These are phyloP conservation scores for Larimichthys crocea DNA, from an alignment of 2,113 vertebrate species.

Conservation along the genomic window DNA sequence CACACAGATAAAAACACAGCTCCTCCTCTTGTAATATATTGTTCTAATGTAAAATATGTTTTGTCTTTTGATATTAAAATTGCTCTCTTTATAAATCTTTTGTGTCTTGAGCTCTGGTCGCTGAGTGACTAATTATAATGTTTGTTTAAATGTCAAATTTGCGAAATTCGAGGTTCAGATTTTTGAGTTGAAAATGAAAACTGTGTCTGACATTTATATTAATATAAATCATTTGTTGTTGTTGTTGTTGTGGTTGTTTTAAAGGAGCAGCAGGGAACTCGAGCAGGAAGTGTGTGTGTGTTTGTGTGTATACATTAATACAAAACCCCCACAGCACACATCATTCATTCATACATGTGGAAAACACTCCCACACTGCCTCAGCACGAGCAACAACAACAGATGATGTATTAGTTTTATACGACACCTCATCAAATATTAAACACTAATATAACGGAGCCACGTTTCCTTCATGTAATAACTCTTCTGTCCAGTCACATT, in stretches of 20 bases:
- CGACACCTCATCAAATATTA: background rate
- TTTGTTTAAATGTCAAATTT: no score
- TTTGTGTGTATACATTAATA: no score
- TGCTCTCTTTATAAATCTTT: conserved; percentile 1
- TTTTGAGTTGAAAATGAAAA: background rate
- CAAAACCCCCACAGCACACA: background rate
- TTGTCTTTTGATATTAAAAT: conserved; percentile 66
- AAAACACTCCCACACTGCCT: background rate
- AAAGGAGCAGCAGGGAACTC: background rate
- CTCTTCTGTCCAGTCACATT: no score
- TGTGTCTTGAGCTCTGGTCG: background rate
- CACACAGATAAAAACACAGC: background rate
- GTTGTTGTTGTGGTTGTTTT: background rate
- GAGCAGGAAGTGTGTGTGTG: no score
- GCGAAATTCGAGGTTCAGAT: background rate
- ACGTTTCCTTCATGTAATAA: background rate
- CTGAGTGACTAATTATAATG: background rate
- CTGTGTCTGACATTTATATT: background rate
- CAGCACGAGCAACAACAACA: background rate
- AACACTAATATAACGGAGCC: background rate
- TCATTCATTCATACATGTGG: background rate
- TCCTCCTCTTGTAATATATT: conserved; percentile 57
- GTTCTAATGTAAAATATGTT: conserved; percentile 50
- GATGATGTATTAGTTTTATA: background rate
- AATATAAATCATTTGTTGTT: background rate